phyloP scores from a whole-genome alignment of 2,888 invertebrate species.

The Latheticus oryzae region DNA sequence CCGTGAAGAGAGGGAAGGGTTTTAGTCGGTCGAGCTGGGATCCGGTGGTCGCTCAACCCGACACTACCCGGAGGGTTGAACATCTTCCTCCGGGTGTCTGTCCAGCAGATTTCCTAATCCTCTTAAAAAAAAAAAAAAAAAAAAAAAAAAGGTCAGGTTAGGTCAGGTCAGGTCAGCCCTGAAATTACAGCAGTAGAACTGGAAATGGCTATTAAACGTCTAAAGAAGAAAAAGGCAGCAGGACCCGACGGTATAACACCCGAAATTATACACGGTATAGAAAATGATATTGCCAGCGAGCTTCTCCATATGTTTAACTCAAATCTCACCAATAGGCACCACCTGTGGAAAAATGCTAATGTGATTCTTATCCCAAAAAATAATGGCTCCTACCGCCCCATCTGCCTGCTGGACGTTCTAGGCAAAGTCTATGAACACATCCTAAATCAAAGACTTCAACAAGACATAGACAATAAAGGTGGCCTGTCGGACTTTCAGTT shows the following conservation, averaged over 20 bases:
- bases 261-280: constrained; percentile 1
- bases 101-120: neutral
- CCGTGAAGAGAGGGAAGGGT: neutral
- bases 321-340: neutral
- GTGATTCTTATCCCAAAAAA: constrained; percentile 1
- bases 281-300: neutral
- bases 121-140: neutral
- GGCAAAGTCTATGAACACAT: constrained; percentile 1
- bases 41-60: no score
- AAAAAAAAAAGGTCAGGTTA: neutral
- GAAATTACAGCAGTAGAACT: neutral
- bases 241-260: constrained; percentile 1
- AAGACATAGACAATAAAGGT: neutral
- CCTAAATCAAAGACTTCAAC: neutral
- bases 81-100: neutral
- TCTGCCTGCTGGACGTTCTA: neutral
- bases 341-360: neutral
- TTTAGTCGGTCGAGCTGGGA: neutral
- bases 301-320: neutral
- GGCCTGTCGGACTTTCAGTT: constrained; percentile 1
- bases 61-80: neutral
- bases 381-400: constrained; percentile 1
- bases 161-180: constrained; percentile 1
- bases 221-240: constrained; percentile 1
- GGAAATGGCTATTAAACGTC: neutral